Evolutionary conservation across 1,140 invertebrate genomes (phyloP), one percentile per base, ranked within the genome.

Genomic region (Drosophila elegans): DNA sequence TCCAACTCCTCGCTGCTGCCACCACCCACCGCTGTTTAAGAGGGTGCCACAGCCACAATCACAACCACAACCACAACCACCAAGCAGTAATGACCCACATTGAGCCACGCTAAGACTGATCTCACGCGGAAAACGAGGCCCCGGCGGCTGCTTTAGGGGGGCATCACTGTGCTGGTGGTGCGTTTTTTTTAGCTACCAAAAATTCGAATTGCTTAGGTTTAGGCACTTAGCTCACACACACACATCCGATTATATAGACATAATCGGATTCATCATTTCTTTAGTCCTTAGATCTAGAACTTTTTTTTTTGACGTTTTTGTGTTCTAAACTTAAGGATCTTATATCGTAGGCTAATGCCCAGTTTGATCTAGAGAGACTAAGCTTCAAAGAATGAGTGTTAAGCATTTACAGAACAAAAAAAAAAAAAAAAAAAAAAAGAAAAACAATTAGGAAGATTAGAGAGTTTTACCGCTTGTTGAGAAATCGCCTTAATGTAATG

Each of bases 1-100:
- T 93, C 92, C 11, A 92, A 92, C 77, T 90, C 93, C 11, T 94
- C 93, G 32, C 84, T 94, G 13, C 86, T 93, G 71, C 94, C 93
- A 51, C 91, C 93, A 25, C 93, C 84, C 32, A 91, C 83, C 21
- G 83, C 85, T 25, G 91, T 92, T 49, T 92, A 92, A 74, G 54
- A 36, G 0, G 3, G 6, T 3, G 11, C 11, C 11, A 34, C n/a
- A 12, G n/a, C 11, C 3, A 46, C 3, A 27, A 9, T 0, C 44
- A 5, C 29, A 7, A 7, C 27, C 46, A 55, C n/a, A 34, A 16
- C 7, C n/a, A 9, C 7, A 11, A 7, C 16, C 38, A n/a, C 27
- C n/a, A 29, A 9, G 16, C 6, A 2, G 11, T 10, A 1, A 36
- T 10, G 27, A 6, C 10, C 12, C 29, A 34, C 10, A 32, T 9